Evolutionary conservation across 2,797 vertebrate species (phyloP).

Genomic region (Triplophysa yarkandensis): DNA sequence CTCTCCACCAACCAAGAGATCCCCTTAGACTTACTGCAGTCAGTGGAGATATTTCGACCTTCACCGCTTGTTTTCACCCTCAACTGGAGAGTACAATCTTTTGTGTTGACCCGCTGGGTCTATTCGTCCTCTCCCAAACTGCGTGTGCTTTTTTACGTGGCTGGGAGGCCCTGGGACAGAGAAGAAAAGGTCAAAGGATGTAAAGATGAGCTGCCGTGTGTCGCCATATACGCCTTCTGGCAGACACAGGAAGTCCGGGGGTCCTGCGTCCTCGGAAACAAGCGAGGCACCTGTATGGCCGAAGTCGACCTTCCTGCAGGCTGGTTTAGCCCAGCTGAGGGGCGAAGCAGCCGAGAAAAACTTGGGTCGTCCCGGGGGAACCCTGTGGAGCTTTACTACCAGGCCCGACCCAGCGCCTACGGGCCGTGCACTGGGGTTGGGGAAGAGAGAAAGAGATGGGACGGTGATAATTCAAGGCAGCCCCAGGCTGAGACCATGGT

Average conservation of each 20-base stretch:
- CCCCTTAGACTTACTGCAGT: constrained; percentile 80
- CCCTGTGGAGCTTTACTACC: constrained; percentile 89
- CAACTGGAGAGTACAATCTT: constrained; percentile 87
- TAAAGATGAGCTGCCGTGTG: constrained; percentile 81
- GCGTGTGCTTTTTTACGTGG: constrained; percentile 86
- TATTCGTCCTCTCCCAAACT: constrained; percentile 82
- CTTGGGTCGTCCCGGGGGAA: constrained; percentile 77
- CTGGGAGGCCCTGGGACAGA: constrained; percentile 85
- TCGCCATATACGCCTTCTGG: constrained; percentile 88
- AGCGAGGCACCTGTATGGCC: constrained; percentile 85
- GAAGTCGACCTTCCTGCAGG: constrained; percentile 77
- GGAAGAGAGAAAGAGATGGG: constrained; percentile 60
- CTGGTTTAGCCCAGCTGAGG: constrained; percentile 82
- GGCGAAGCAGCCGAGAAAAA: constrained; percentile 81
- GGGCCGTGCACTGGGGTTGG: constrained; percentile 73
- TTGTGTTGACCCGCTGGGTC: constrained; percentile 80
- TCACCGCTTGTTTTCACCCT: constrained; percentile 75
- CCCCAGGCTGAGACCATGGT: constrained; percentile 76
- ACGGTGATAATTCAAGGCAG: constrained; percentile 63
- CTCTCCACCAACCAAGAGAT: constrained; percentile 78
- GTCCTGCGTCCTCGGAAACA: constrained; percentile 78
- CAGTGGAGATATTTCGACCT: constrained; percentile 77
- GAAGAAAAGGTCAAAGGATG: constrained; percentile 56
- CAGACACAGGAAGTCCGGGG: constrained; percentile 88
- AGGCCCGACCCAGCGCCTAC: constrained; percentile 67